Evolutionary conservation across 2,888 invertebrate genomes (phyloP).

Genomic region (Platycheirus albimanus): DNA sequence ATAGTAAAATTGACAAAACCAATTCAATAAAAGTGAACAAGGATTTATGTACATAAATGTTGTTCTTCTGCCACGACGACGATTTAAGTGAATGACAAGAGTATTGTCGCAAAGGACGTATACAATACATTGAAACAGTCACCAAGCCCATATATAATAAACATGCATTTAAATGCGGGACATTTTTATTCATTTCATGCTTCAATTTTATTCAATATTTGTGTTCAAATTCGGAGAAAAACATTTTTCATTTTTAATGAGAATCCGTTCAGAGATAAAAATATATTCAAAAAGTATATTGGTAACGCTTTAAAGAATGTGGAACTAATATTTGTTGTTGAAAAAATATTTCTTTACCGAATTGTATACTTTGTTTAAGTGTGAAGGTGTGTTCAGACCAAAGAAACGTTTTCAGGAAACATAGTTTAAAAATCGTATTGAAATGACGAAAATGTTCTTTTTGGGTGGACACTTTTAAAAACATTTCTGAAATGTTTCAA

Average conservation of each 20-base stretch:
- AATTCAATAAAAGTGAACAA: slow-evolving; percentile 29
- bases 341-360: no score
- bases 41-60: neutral
- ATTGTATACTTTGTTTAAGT: no score
- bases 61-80: neutral
- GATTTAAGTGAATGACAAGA: neutral
- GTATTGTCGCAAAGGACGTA: neutral
- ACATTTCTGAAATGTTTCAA: no score
- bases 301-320: no score
- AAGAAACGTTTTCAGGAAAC: no score
- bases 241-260: neutral
- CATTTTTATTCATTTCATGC: slow-evolving; percentile 17
- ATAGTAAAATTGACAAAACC: neutral
- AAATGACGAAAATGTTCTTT: no score
- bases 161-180: slow-evolving; percentile 15
- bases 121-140: slow-evolving; percentile 3
- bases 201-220: slow-evolving; percentile 26
- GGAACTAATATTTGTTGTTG: no score
- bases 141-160: neutral
- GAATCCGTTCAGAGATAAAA: no score
- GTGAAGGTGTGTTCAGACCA: no score
- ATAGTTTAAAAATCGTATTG: no score
- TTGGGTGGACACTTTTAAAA: no score
- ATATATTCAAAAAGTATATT: no score
- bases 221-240: neutral